These are phyloP conservation scores for Lasius fuliginosus DNA, from an alignment of 2,888 invertebrate genomes.

Conservation along the genomic window DNA sequence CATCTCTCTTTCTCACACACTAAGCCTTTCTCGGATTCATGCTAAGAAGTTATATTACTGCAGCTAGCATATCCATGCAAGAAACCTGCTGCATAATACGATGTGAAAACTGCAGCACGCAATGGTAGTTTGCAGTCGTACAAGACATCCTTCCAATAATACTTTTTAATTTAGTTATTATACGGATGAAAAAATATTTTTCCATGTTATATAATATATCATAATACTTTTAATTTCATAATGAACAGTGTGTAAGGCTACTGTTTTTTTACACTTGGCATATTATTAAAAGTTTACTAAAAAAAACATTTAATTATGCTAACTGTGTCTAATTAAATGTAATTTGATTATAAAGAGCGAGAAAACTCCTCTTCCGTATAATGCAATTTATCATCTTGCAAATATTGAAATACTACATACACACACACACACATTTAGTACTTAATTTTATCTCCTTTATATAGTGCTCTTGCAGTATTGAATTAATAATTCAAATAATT, in stretches of 20 bases:
- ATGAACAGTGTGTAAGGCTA: background rate
- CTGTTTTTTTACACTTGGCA: background rate
- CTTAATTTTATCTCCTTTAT: background rate
- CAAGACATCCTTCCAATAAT: background rate
- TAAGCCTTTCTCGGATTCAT: conserved; percentile 20
- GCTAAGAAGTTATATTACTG: conserved; percentile 23
- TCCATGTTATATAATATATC: background rate
- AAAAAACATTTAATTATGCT: background rate
- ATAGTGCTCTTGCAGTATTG: background rate
- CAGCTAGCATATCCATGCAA: conserved; percentile 6
- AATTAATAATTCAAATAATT: background rate
- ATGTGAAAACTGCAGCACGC: conserved; percentile 32
- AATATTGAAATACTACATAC: background rate
- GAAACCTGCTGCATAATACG: conserved; percentile 24
- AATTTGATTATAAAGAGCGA: background rate
- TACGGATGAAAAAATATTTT: background rate
- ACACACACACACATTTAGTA: background rate
- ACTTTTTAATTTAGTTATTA: conserved; percentile 1
- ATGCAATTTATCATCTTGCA: background rate
- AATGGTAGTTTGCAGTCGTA: conserved; percentile 19
- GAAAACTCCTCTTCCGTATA: background rate
- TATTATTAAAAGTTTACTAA: background rate
- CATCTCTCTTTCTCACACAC: conserved; percentile 8
- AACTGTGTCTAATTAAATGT: background rate
- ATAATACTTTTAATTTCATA: conserved; percentile 33